Percentiles rank a stretch among this genome's conserved stretches.
Evolutionary conservation across 2,888 invertebrate genomes (phyloP).

Genomic region (Automeris io): DNA sequence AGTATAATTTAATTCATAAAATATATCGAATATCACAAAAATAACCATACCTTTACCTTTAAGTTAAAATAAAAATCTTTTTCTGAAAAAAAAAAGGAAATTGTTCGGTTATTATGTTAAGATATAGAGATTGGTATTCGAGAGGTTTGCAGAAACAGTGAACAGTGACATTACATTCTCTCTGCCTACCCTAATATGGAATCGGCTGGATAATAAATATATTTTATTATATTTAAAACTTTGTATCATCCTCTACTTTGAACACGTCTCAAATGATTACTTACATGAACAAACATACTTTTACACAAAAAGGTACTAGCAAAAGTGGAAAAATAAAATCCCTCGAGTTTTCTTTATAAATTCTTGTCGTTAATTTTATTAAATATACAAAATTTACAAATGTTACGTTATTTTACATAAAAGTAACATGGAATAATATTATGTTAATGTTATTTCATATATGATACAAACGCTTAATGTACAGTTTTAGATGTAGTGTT

Average conservation of each 20-base stretch:
- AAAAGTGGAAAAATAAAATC: no score
- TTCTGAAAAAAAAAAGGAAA: no score
- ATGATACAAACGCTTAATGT: not conserved
- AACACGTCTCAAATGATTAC: no score
- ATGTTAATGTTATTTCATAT: not conserved
- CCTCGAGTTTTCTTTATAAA: no score
- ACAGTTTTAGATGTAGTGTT: not conserved
- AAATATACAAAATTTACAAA: constrained; percentile 8
- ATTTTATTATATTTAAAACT: not conserved
- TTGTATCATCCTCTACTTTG: not conserved
- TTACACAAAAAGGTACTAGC: no score
- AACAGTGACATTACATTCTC: no score
- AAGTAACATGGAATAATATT: not conserved
- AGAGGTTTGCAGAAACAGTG: no score
- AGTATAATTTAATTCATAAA: no score
- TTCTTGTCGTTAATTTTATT: not conserved
- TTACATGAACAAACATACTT: no score
- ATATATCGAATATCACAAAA: no score
- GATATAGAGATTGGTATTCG: not conserved
- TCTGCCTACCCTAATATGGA: constrained; percentile 4
- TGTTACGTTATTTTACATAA: constrained; percentile 2
- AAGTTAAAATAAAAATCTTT: no score
- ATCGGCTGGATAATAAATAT: constrained; percentile 3
- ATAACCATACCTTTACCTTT: no score
- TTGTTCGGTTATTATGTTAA: not conserved